phyloP scores from a whole-genome alignment of 2,888 invertebrate genomes.

The Rhorus exstirpatorius region DNA sequence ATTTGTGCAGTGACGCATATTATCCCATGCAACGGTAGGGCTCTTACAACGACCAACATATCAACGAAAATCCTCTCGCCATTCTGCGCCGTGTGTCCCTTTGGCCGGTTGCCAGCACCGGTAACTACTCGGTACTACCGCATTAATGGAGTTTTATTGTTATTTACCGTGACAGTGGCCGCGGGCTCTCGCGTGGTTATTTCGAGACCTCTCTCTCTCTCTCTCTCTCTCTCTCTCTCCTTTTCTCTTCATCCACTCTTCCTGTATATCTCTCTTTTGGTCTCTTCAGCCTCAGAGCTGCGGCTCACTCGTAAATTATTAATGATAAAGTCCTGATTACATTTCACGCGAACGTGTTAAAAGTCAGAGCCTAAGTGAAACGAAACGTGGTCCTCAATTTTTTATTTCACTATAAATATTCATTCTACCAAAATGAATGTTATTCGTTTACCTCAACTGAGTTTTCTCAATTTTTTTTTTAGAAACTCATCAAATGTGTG shows the following conservation, averaged over 20 bases:
- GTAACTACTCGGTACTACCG: slow-evolving; percentile 81
- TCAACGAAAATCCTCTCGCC: slow-evolving; percentile 45
- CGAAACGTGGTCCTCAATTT: background rate
- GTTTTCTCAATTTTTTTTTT: no score
- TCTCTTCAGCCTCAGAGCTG: background rate
- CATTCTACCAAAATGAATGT: background rate
- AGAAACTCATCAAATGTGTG: no score
- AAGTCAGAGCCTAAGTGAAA: background rate
- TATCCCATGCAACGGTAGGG: slow-evolving; percentile 72
- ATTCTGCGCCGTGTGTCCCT: slow-evolving; percentile 77
- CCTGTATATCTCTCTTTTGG: no score
- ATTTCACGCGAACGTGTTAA: background rate
- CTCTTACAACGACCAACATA: slow-evolving; percentile 73
- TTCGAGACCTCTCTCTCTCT: slow-evolving; percentile 31
- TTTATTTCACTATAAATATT: background rate
- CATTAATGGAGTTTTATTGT: slow-evolving; percentile 86
- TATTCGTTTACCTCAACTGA: background rate
- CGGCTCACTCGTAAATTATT: slow-evolving; percentile 11
- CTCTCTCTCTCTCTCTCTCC: slow-evolving; percentile 15
- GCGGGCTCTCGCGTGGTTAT: slow-evolving; percentile 31
- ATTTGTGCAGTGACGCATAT: slow-evolving; percentile 72
- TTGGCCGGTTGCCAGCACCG: slow-evolving; percentile 81
- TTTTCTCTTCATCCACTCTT: no score
- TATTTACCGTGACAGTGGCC: slow-evolving; percentile 82
- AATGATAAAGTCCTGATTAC: slow-evolving; percentile 13